Evolutionary conservation across 2,113 vertebrate species (phyloP), one percentile per base, ranked within the genome.

Genomic region (Eclectus roratus): DNA sequence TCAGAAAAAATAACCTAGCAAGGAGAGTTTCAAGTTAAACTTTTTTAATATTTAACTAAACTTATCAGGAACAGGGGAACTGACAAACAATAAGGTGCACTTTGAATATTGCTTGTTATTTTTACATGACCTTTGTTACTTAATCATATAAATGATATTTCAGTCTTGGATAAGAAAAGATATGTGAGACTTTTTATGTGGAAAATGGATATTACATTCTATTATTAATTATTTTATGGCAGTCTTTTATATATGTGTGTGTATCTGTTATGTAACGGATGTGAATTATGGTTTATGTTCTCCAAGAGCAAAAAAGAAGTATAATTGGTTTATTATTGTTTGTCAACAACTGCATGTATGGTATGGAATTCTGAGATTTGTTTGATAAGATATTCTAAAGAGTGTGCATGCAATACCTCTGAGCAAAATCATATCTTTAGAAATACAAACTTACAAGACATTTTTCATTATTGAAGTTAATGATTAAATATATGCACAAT

Each of bases 21-120:
- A 55, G 27, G 8, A 70, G 24, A 86, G 73, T 58, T 29, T 73
- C 29, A 82, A 82, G 85, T 46, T 85, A 77, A 77, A 49, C 15
- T 17, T 79, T 79, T 72, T 85, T 39, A 96, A 95, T 95, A 64
- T 93, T 96, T 95, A 94, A 94, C 91, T 73, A 63, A 65, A 13
- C 13, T 91, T 94, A 85, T 93, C 89, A 66, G 63, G 24, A 81
- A 47, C 15, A 85, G 9, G 47, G 21, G 12, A 81, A 72, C 11
- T 49, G 33, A 15, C 56, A 80, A 82, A 12, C 37, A 82, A 37
- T 53, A 31, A 69, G 7, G 19, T 58, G 19, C 28, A 24, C 5
- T 39, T 87, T 1, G 7, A 91, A 89, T 89, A 65, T 12, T 70
- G 11, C 4, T 63, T 81, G 37, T 23, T 47, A 11, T 79, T 92